A percentile compares a stretch with the other conserved stretches of the same genome.
Evolutionary conservation across 2,888 invertebrate genomes (phyloP).

Genomic region (Lepidochitona cinerea): DNA sequence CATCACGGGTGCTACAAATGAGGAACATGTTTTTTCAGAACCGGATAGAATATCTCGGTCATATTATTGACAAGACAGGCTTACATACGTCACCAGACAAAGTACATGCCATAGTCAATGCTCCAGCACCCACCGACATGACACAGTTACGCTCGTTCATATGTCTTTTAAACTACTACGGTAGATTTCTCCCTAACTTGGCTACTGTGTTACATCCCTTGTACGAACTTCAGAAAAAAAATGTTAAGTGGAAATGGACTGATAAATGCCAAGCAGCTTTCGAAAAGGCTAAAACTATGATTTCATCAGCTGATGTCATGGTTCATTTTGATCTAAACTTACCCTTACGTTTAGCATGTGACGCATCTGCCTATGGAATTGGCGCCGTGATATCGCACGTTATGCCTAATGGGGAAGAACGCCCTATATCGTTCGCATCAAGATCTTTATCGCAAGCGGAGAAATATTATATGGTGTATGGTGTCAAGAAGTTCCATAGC

Average conservation of each 20-base stretch:
- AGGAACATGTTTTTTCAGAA: neutral
- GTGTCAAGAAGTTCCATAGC: conserved; percentile 66
- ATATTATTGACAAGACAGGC: neutral
- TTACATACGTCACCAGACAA: neutral
- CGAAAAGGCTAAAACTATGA: conserved; percentile 32
- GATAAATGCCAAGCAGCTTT: conserved; percentile 29
- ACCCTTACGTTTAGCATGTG: conserved; percentile 61
- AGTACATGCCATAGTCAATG: neutral
- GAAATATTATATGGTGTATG: conserved; percentile 66
- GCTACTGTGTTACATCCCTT: conserved; percentile 13
- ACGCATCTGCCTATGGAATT: conserved; percentile 64
- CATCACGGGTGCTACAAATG: neutral
- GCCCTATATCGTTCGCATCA: conserved; percentile 69
- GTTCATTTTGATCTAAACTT: conserved; percentile 56
- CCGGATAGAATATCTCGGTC: neutral
- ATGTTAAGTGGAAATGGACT: conserved; percentile 25
- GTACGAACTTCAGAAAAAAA: conserved; percentile 18
- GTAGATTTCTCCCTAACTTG: conserved; percentile 10
- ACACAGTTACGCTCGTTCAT: neutral
- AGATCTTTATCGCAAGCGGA: conserved; percentile 68
- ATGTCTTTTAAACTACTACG: conserved; percentile 4
- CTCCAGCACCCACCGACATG: neutral
- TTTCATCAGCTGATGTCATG: conserved; percentile 37
- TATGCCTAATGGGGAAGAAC: conserved; percentile 27
- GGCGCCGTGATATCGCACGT: conserved; percentile 57